A percentile compares a stretch with the other conserved stretches of the same genome.
Conservation (phyloP, 2,113 vertebrate genomes). For the Laticauda colubrina region DNA sequence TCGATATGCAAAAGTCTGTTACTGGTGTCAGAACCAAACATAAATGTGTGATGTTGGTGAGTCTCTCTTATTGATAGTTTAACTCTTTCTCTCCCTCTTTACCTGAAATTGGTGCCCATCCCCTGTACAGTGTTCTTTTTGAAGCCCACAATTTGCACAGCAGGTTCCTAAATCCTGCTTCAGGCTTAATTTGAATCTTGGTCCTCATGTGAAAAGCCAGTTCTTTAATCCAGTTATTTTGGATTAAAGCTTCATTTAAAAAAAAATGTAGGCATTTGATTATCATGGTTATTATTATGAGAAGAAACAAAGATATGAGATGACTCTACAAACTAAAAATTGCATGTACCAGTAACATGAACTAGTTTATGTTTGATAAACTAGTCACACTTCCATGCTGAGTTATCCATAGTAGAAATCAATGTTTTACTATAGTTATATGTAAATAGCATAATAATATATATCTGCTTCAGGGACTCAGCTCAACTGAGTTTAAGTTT, state of each 20-base stretch:
- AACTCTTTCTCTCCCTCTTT: not conserved
- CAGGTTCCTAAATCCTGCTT: not conserved
- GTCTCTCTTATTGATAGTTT: not conserved
- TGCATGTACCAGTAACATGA: not conserved
- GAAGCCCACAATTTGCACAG: not conserved
- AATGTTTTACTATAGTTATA: not conserved
- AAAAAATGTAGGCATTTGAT: not conserved
- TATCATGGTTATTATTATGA: not conserved
- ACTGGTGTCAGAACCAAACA: not conserved
- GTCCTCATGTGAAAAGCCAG: conserved; percentile 67
- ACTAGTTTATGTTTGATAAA: not conserved
- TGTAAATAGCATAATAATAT: not conserved
- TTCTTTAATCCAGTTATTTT: conserved; percentile 43
- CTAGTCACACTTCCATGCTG: not conserved
- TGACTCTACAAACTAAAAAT: not conserved
- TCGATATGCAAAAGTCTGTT: not conserved
- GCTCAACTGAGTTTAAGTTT: not conserved
- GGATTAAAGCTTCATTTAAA: not conserved
- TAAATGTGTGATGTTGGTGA: not conserved
- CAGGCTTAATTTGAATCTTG: conserved; percentile 66
- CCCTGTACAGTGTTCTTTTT: not conserved
- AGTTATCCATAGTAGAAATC: not conserved
- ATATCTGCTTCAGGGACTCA: not conserved
- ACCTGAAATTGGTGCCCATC: not conserved
- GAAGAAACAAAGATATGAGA: not conserved